Evolutionary conservation across 2,113 vertebrate genomes (phyloP).

Genomic region (Phalacrocorax brasilianus): DNA sequence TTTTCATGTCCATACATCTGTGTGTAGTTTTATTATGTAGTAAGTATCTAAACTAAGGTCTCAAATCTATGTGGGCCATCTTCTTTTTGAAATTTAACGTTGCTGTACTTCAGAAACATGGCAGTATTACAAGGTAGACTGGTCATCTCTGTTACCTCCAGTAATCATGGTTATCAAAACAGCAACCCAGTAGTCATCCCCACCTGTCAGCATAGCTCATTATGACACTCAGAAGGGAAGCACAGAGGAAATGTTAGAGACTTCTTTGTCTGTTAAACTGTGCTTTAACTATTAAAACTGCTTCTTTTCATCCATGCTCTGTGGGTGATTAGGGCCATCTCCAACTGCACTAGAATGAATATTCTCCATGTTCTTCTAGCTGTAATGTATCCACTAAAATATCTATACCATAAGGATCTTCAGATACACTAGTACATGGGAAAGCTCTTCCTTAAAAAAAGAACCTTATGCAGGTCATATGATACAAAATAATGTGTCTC

Average conservation of each 20-base stretch:
- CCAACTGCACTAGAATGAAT: neutral
- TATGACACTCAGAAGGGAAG: neutral
- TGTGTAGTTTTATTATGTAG: neutral
- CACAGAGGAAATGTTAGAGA: neutral
- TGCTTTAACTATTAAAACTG: neutral
- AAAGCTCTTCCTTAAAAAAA: neutral
- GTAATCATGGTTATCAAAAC: neutral
- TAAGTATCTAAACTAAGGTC: neutral
- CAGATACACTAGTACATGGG: neutral
- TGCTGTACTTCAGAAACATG: neutral
- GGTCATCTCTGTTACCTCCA: neutral
- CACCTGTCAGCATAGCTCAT: neutral
- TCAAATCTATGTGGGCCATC: neutral
- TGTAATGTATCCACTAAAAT: neutral
- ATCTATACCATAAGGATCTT: neutral
- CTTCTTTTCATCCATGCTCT: neutral
- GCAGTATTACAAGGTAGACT: neutral
- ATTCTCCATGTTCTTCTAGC: neutral
- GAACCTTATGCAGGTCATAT: neutral
- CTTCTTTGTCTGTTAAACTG: neutral
- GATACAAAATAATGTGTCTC: neutral
- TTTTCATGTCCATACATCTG: neutral
- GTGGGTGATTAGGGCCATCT: neutral
- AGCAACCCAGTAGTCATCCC: neutral
- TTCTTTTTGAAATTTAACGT: neutral